These are phyloP conservation scores for Nothura maculosa DNA, from an alignment of 2,797 vertebrate genomes.

Conservation along the genomic window DNA sequence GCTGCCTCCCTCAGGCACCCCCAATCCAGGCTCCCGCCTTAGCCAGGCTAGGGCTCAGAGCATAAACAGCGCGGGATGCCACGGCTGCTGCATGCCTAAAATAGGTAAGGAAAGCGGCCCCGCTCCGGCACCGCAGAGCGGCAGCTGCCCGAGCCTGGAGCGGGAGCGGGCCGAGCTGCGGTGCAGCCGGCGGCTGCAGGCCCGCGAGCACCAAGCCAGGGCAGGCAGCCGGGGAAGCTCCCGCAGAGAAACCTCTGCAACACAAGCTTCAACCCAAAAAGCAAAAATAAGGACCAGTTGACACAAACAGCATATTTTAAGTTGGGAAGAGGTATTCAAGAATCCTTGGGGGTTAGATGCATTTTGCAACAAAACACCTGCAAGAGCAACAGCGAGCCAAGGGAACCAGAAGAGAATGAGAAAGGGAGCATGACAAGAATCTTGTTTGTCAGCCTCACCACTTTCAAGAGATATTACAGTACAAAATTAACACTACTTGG, in stretches of 20 bases:
- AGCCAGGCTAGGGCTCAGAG: slow-evolving; percentile 38
- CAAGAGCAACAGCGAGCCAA: slow-evolving; percentile 1
- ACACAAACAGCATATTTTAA: neutral
- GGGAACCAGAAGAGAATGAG: slow-evolving; percentile 8
- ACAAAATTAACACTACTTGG: neutral
- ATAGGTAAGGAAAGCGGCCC: neutral
- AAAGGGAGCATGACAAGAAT: slow-evolving; percentile 41
- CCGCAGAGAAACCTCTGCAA: neutral
- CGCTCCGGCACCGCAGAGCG: neutral
- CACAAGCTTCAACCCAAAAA: slow-evolving; percentile 11
- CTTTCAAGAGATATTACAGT: slow-evolving; percentile 58
- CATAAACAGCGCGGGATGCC: slow-evolving; percentile 38
- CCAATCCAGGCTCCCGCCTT: slow-evolving; percentile 40
- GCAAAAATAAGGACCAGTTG: neutral
- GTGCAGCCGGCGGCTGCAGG: slow-evolving; percentile 16
- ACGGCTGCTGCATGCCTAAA: neutral
- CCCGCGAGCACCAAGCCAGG: slow-evolving; percentile 9
- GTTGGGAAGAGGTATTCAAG: slow-evolving; percentile 19
- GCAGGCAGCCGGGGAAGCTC: neutral
- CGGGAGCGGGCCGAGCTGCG: neutral
- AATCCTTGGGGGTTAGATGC: slow-evolving; percentile 29
- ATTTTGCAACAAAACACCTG: slow-evolving; percentile 73
- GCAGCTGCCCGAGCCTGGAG: neutral
- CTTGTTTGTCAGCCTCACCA: slow-evolving; percentile 14
- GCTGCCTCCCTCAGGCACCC: slow-evolving; percentile 1